These are phyloP conservation scores for Willowsia nigromaculata DNA, from an alignment of 2,888 invertebrate species.

Conservation along the genomic window DNA sequence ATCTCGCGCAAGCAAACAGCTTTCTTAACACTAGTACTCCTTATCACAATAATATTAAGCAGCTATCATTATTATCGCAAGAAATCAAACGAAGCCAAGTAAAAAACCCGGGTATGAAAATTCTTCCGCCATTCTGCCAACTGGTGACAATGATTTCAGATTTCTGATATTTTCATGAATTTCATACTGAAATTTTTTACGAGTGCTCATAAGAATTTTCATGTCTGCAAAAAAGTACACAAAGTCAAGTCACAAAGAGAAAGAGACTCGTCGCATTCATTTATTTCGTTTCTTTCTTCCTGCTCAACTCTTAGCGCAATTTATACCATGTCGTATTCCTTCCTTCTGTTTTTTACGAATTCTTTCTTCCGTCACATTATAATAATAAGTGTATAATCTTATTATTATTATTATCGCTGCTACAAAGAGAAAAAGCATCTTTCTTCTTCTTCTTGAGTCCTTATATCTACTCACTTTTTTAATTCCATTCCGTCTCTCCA, in stretches of 20 bases:
- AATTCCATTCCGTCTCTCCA: slow-evolving; percentile 26
- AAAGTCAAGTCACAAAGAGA: no score
- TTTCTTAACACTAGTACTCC: background rate
- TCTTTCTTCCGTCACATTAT: slow-evolving; percentile 7
- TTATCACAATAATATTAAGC: background rate
- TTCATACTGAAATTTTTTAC: no score
- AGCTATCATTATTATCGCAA: background rate
- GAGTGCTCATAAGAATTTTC: no score
- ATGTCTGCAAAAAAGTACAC: no score
- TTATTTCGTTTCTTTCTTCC: no score
- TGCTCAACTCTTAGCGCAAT: background rate
- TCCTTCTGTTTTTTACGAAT: background rate
- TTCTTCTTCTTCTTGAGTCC: background rate
- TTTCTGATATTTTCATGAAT: no score
- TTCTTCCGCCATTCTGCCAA: background rate
- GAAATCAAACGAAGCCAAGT: background rate
- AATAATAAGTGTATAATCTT: background rate
- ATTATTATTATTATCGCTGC: background rate
- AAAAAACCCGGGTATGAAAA: no score
- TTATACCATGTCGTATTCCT: background rate
- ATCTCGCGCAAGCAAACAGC: background rate
- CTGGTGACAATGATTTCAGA: background rate
- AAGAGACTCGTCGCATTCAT: no score
- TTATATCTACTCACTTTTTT: background rate
- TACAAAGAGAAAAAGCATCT: background rate